Percentiles rank a stretch among this genome's conserved stretches.
These are phyloP conservation scores for Drosophila ficusphila DNA, from an alignment of 1,140 invertebrate species.

Conservation along the genomic window DNA sequence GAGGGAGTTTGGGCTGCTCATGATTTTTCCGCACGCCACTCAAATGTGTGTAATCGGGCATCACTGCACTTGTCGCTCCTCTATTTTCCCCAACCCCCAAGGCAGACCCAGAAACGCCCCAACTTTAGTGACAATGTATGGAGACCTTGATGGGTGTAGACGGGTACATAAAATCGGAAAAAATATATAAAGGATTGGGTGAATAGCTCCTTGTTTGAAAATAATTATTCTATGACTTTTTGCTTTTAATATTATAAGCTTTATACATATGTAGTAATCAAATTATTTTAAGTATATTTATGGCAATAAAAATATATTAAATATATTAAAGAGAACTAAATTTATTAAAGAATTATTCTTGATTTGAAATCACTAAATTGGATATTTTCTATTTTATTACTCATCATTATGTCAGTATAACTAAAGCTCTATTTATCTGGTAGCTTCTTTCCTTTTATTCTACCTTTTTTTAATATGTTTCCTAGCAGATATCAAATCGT, in stretches of 20 bases:
- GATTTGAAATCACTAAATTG: no score
- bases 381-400: not conserved
- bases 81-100: conserved; percentile 3
- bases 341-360: no score
- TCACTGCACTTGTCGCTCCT: conserved; percentile 37
- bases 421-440: not conserved
- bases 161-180: not conserved
- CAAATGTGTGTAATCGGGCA: conserved; percentile 66
- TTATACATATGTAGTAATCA: no score
- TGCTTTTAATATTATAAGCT: no score
- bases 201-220: no score
- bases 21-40: conserved; percentile 38
- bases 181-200: no score
- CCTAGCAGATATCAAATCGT: conserved; percentile 44
- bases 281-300: no score
- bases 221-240: no score
- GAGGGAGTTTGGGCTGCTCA: conserved; percentile 20
- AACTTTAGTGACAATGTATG: conserved; percentile 35
- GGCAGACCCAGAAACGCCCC: conserved; percentile 38
- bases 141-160: conserved; percentile 10
- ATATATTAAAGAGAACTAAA: no score
- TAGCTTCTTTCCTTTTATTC: not conserved
- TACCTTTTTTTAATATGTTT: not conserved
- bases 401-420: not conserved
- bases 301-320: no score